Percentiles rank a stretch among this genome's conserved stretches.
These are phyloP conservation scores for Cyclophora punctaria DNA, from an alignment of 2,888 invertebrate species.

Conservation along the genomic window DNA sequence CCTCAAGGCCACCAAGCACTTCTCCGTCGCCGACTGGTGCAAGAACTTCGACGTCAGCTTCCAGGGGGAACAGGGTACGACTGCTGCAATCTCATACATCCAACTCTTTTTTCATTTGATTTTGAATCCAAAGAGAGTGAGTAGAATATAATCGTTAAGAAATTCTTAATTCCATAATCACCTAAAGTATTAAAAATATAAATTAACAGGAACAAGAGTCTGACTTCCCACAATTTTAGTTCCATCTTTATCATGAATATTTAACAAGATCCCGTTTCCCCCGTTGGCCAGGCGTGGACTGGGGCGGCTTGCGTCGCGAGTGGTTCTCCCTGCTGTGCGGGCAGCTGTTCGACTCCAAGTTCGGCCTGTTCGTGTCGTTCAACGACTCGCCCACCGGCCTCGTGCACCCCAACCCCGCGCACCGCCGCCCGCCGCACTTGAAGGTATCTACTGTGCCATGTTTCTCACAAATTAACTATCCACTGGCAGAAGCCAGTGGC, in stretches of 20 bases:
- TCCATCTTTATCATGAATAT: background rate
- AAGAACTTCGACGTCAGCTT: conserved; percentile 94
- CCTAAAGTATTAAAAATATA: no score
- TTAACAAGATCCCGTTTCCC: no score
- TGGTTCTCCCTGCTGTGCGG: conserved; percentile 95
- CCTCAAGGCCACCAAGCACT: conserved; percentile 90
- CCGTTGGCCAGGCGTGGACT: conserved; percentile 84
- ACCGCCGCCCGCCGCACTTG: conserved; percentile 83
- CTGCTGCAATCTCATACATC: no score
- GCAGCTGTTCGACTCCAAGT: conserved; percentile 88
- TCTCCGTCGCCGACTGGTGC: conserved; percentile 94
- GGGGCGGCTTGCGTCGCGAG: conserved; percentile 94
- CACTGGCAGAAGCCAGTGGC: no score
- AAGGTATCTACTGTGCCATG: conserved; percentile 57
- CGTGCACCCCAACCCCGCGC: conserved; percentile 90
- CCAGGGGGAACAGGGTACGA: conserved; percentile 91
- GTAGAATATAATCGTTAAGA: no score
- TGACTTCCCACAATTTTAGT: background rate
- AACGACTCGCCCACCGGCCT: conserved; percentile 90
- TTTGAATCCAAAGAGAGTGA: no score
- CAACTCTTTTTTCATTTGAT: no score
- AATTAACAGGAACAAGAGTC: no score
- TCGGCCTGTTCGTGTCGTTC: conserved; percentile 89
- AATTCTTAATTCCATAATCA: no score
- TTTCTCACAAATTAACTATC: no score